A percentile compares a stretch with the other conserved stretches of the same genome.
Conservation (phyloP, 2,888 invertebrate species). For the Megamerina dolium region DNA sequence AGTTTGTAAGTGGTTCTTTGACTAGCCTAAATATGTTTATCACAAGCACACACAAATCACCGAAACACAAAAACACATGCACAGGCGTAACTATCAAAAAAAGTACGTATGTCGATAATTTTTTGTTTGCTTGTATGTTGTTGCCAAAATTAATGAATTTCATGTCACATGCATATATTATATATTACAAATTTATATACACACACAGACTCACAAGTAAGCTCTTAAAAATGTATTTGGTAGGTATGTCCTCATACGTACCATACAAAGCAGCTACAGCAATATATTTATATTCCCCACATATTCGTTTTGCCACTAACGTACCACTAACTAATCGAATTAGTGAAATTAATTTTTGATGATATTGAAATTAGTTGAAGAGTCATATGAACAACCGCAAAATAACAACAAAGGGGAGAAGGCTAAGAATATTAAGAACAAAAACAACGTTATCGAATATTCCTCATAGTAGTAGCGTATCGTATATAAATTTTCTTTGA, state of each 20-base stretch:
- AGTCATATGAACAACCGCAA: background rate
- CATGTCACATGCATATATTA: constrained; percentile 1
- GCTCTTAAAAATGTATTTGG: too few relatives aligned
- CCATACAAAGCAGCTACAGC: background rate
- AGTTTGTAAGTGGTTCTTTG: too few relatives aligned
- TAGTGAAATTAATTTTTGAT: constrained; percentile 48
- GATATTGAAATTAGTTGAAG: constrained; percentile 47
- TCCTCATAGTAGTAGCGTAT: background rate
- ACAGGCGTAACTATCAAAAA: too few relatives aligned
- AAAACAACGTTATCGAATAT: background rate
- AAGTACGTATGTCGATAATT: too few relatives aligned
- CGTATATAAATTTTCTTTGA: constrained; percentile 1
- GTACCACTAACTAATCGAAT: too few relatives aligned
- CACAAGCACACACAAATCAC: too few relatives aligned
- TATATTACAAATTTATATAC: too few relatives aligned
- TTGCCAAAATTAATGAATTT: constrained; percentile 10
- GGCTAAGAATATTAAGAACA: background rate
- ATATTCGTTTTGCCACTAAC: constrained; percentile 14
- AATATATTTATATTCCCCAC: background rate
- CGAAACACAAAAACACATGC: too few relatives aligned
- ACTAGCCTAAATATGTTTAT: too few relatives aligned
- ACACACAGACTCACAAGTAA: too few relatives aligned
- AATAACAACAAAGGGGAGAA: background rate
- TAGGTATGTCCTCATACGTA: too few relatives aligned
- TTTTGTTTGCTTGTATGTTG: too few relatives aligned